Percentiles rank a stretch among this genome's conserved stretches.
Conservation (phyloP, 2,113 vertebrate species). For the Gorsachius goisagi region DNA sequence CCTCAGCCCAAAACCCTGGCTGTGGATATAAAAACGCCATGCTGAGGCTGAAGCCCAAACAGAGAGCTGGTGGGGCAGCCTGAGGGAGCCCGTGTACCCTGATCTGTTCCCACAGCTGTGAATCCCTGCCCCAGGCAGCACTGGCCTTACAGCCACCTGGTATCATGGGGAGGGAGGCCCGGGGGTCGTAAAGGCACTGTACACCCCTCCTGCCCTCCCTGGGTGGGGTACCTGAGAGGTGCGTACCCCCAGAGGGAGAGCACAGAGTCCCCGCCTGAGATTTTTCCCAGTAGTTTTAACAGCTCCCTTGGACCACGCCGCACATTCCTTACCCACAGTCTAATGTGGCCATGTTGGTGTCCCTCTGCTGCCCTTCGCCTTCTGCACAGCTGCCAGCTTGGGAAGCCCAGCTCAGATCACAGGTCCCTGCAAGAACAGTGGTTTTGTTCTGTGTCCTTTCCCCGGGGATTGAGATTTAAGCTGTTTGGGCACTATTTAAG, state of each 20-base stretch:
- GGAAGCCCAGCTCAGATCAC: not conserved
- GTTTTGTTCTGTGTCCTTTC: not conserved
- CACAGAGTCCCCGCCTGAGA: not conserved
- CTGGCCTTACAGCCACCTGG: not conserved
- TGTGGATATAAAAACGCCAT: not conserved
- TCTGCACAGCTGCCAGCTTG: no score
- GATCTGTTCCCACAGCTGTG: not conserved
- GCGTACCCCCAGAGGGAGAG: accelerated
- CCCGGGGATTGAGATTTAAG: not conserved
- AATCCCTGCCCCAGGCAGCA: not conserved
- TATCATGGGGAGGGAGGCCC: accelerated
- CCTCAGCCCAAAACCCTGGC: not conserved
- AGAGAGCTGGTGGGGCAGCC: not conserved
- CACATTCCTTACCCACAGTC: not conserved
- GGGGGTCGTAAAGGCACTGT: not conserved
- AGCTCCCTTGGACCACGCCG: not conserved
- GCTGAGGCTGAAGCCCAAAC: not conserved
- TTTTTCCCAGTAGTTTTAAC: not conserved
- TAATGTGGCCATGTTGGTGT: not conserved
- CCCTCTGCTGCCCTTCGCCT: not conserved
- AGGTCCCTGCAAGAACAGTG: not conserved
- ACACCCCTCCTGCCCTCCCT: no score
- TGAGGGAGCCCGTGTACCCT: accelerated
- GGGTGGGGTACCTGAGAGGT: not conserved
- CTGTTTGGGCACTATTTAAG: not conserved